Conservation (phyloP, 2,113 vertebrate genomes). For the Ageneiosus marmoratus region DNA sequence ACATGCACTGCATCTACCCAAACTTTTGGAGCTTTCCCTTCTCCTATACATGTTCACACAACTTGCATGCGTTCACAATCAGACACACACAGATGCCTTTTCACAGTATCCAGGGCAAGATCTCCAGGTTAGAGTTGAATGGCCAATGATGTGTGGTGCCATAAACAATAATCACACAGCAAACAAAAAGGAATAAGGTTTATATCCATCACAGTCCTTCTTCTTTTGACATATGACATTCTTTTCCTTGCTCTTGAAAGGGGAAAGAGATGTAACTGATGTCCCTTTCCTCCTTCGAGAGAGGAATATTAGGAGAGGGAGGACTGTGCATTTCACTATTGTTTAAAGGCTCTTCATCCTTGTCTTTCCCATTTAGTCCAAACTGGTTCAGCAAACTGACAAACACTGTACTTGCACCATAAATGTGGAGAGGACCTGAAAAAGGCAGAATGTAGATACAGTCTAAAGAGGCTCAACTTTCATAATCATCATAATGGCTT, state of each 20-base stretch:
- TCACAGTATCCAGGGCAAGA: background rate
- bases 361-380: constrained; percentile 39
- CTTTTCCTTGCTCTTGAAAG: constrained; percentile 76
- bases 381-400: constrained; percentile 74
- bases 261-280: constrained; percentile 66
- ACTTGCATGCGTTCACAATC: background rate
- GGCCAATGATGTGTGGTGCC: background rate
- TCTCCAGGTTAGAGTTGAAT: background rate
- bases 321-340: constrained; percentile 38
- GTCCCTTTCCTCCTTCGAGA: constrained; percentile 71
- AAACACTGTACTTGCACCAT: constrained; percentile 72
- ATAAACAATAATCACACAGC: constrained; percentile 1
- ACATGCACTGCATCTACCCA: background rate
- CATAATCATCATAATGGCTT: background rate
- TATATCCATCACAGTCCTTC: constrained; percentile 61
- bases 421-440: constrained; percentile 72
- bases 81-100: background rate
- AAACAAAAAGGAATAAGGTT: background rate
- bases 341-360: constrained; percentile 45
- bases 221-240: constrained; percentile 74
- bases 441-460: background rate
- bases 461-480: background rate
- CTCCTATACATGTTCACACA: background rate
- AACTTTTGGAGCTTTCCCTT: background rate
- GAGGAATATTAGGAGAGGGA: constrained; percentile 62